A percentile compares a stretch with the other conserved stretches of the same genome.
These are phyloP conservation scores for Sebastes steindachneri DNA, from an alignment of 2,797 vertebrate species.

Conservation along the genomic window DNA sequence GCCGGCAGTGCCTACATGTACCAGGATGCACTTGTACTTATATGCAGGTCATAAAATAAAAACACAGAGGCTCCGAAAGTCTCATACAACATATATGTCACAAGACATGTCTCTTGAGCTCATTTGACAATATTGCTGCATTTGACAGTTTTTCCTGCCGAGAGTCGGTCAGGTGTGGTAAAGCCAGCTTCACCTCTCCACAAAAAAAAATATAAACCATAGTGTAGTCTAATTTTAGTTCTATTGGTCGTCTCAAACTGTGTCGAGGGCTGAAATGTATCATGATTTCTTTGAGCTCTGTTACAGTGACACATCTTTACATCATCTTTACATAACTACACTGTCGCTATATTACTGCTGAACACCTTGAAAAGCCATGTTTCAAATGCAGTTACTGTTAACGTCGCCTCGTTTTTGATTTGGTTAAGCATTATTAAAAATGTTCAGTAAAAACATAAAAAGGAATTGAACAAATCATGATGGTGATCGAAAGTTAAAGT, in stretches of 20 bases:
- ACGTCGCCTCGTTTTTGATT: background rate
- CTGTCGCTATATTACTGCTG: background rate
- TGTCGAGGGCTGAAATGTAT: background rate
- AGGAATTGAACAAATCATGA: background rate
- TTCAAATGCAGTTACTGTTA: background rate
- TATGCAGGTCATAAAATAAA: too few relatives aligned
- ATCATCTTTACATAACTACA: background rate
- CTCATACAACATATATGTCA: too few relatives aligned
- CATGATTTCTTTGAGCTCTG: too few relatives aligned
- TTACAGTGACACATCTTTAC: too few relatives aligned
- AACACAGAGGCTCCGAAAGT: too few relatives aligned
- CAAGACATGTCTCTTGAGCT: background rate
- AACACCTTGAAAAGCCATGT: background rate
- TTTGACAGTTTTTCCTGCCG: background rate
- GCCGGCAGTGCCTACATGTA: too few relatives aligned
- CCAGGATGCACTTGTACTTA: too few relatives aligned
- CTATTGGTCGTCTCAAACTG: background rate
- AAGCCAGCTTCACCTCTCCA: background rate
- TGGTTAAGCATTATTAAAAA: background rate
- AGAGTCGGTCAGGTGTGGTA: background rate
- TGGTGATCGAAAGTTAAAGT: too few relatives aligned
- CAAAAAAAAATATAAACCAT: background rate
- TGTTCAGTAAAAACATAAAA: background rate
- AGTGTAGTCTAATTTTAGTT: accelerated
- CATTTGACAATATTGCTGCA: background rate